phyloP scores from a whole-genome alignment of 2,113 vertebrate species.

The Bubo scandiacus region DNA sequence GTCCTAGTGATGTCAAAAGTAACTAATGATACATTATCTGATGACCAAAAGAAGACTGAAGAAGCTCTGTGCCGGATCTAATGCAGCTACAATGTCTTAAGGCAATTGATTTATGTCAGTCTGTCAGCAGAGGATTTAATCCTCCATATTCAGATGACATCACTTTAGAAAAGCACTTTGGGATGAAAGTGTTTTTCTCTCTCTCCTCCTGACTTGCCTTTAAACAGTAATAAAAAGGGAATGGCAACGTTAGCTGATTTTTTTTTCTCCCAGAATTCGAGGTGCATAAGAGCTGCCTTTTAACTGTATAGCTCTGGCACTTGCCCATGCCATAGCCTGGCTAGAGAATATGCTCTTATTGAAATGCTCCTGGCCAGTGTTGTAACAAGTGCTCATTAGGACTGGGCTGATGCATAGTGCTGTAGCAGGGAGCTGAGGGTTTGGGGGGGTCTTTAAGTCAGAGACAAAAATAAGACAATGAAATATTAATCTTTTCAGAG shows the following conservation, averaged over 20 bases:
- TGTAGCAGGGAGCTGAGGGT: background rate
- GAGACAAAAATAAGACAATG: background rate
- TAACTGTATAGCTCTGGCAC: background rate
- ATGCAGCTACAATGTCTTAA: background rate
- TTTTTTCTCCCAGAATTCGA: background rate
- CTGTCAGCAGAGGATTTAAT: background rate
- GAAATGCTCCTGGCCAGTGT: background rate
- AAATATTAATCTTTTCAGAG: background rate
- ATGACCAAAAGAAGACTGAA: background rate
- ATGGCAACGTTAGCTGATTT: background rate
- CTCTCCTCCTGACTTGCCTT: background rate
- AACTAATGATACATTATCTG: background rate
- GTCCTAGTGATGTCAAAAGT: background rate
- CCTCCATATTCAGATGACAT: background rate
- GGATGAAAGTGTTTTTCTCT: background rate
- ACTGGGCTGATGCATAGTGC: fast-evolving
- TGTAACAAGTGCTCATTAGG: background rate
- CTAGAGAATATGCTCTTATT: background rate
- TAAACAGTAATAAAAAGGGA: background rate
- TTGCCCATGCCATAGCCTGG: background rate
- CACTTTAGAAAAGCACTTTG: background rate
- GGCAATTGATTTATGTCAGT: background rate
- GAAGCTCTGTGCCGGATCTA: background rate
- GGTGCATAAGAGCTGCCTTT: background rate
- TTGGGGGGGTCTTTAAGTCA: background rate